Base-by-base conservation (phyloP, 2,113 vertebrate species). In the Crotalus tigris region DNA sequence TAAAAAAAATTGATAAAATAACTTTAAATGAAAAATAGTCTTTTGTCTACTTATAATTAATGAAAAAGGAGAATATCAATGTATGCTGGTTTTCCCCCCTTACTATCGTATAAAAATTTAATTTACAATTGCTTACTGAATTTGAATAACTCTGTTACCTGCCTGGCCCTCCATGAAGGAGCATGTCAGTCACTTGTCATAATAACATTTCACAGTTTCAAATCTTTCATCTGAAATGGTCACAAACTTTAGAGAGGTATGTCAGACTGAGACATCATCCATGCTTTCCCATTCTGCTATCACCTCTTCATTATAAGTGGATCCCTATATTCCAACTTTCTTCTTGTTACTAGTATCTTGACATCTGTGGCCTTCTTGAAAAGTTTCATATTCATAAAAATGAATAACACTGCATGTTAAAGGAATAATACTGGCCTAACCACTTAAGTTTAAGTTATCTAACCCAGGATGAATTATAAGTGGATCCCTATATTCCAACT, bases 21-120 rank as follows among this genome's bases (percentile, higher is more conserved):
- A 87, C 75, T 91, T 0, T 88, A 81, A 88, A 93, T 58, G 21
- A 93, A 86, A 94, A 94, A 61, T 0, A 57, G 88, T 1, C 51
- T 24, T 21, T 81, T 53, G 92, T 92, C 91, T 91, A 93, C 13
- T 64, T 95, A 93, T 94, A 94, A 81, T 92, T 92, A 88, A 92
- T 7, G 23, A 86, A 93, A 94, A 93, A 51, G 0, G 1, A 91
- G 21, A 94, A 90, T 90, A 95, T 87, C 59, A 90, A 88, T 86
- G 88, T 90, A 46, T 85, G 92, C 54, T 92, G 23, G 3, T 58
- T 90, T 92, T 54, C n/a, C 0, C 91, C 88, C 90, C 15, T 17
- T 89, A 69, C 89, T 95, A 55, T n/a, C 89, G 59, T 86, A 90
- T 33, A 44, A 75, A 91, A 91, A 94, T 93, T 46, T 49, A 17